phyloP scores from a whole-genome alignment of 2,113 vertebrate species.

The Hydrochoerus hydrochaeris region DNA sequence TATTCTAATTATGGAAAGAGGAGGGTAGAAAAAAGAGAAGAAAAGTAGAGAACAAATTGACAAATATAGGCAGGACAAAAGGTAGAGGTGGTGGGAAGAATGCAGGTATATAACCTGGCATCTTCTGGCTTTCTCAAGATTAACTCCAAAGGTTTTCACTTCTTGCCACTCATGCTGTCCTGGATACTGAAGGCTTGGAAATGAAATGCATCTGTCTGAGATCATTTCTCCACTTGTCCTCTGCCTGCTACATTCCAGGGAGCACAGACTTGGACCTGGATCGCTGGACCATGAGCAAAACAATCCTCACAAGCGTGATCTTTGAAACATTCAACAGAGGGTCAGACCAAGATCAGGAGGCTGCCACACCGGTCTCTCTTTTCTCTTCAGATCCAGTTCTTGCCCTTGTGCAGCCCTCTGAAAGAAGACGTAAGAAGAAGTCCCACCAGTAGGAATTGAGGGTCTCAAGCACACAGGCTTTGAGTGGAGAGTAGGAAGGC shows the following conservation, averaged over 20 bases:
- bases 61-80: not conserved
- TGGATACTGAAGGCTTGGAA: not conserved
- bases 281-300: slow-evolving; percentile 13
- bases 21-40: not conserved
- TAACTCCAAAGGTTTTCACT: not conserved
- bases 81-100: not conserved
- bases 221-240: not conserved
- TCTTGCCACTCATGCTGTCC: not conserved
- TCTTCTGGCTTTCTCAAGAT: not conserved
- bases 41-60: not conserved
- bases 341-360: not conserved
- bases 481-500: not conserved
- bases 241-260: not conserved
- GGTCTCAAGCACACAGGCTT: not conserved
- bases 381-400: not conserved
- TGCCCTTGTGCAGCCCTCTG: not conserved
- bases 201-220: not conserved
- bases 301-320: not conserved
- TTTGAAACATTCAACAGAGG: slow-evolving; percentile 24
- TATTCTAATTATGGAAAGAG: not conserved
- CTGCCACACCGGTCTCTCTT: not conserved
- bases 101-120: not conserved
- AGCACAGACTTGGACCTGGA: not conserved
- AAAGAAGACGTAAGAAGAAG: not conserved
- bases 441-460: not conserved